Evolutionary conservation across 2,113 vertebrate species (phyloP), one percentile per base, ranked within the genome.

Genomic region (Saguinus imperator): DNA sequence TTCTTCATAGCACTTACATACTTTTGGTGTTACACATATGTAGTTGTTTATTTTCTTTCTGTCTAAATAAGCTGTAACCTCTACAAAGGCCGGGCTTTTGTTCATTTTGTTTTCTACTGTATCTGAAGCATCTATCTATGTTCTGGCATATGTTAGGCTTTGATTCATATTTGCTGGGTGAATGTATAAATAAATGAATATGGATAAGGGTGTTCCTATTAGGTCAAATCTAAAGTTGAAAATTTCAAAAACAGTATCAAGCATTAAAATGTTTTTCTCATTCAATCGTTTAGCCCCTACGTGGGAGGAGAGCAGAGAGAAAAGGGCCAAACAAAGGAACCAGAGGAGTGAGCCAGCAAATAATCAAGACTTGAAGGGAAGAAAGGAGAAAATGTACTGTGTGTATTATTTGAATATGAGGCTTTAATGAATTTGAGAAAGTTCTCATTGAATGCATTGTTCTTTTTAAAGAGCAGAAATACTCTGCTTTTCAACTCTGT

Each of bases 381-480:
- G 16, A 25, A 70, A 35, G 3, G 6, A 90, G 8, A 57, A 32
- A 8, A 1, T 64, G 8, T 3, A 4, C 70, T 86, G 16, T 80
- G 37, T 48, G 16, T 21, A 35, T 75, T 83, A 29, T 13, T 57
- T 85, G 37, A 86, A 45, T 1, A 4, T 9, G 77, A 90, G 55
- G 35, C n/a, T 45, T 68, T 72, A 75, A 25, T 13, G 61, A 93
- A 70, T 52, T 77, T 81, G 45, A 91, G 72, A 3, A 20, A 27
- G 3, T 70, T 70, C 48, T 95, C 32, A 32, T 5, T 43, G 72
- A 87, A 79, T 48, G 9, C 11, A 40, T 35, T 75, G 40, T 73
- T 97, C 73, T 87, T 94, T 45, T 43, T 55, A 52, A 90, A 72
- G 10, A 66, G 14, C 16, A 68, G 77, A 75, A 61, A 95, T 80